Evolutionary conservation across 2,113 vertebrate species (phyloP).

Genomic region (Hylia prasina): DNA sequence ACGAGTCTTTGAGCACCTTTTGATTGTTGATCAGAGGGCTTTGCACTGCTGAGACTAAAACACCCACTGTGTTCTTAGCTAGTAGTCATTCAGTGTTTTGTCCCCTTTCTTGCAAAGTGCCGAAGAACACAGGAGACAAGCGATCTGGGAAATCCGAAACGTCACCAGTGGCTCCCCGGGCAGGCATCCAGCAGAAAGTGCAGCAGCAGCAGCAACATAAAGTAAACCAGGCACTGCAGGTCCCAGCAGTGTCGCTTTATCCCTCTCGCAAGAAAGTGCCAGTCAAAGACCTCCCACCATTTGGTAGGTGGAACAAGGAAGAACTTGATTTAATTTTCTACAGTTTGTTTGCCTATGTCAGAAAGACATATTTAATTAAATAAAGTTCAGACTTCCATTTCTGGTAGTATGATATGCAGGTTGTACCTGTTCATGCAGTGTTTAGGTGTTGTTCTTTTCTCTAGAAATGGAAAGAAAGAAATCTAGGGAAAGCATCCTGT

Average conservation of each 20-base stretch:
- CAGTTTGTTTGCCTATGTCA: neutral
- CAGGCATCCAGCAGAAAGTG: slow-evolving; percentile 82
- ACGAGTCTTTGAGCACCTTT: neutral
- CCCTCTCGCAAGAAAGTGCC: slow-evolving; percentile 94
- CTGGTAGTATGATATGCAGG: neutral
- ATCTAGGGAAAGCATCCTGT: neutral
- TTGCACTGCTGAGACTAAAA: neutral
- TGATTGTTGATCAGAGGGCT: neutral
- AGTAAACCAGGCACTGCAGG: slow-evolving; percentile 86
- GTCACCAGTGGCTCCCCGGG: slow-evolving; percentile 88
- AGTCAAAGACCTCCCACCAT: slow-evolving; percentile 93
- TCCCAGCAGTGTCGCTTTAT: slow-evolving; percentile 90
- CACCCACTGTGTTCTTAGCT: neutral
- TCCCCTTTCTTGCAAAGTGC: slow-evolving; percentile 75
- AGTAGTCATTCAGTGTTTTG: neutral
- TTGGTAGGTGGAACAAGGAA: slow-evolving; percentile 76
- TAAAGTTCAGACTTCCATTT: neutral
- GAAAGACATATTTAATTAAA: neutral
- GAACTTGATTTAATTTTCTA: neutral
- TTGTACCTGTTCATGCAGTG: neutral
- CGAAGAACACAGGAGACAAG: slow-evolving; percentile 87
- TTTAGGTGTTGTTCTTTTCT: neutral
- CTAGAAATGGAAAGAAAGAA: neutral
- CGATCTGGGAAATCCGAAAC: slow-evolving; percentile 88
- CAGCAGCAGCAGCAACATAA: slow-evolving; percentile 77